Evolutionary conservation across 1,140 invertebrate species (phyloP), one percentile per base, ranked within the genome.

Genomic region (Neodiprion fabricii): DNA sequence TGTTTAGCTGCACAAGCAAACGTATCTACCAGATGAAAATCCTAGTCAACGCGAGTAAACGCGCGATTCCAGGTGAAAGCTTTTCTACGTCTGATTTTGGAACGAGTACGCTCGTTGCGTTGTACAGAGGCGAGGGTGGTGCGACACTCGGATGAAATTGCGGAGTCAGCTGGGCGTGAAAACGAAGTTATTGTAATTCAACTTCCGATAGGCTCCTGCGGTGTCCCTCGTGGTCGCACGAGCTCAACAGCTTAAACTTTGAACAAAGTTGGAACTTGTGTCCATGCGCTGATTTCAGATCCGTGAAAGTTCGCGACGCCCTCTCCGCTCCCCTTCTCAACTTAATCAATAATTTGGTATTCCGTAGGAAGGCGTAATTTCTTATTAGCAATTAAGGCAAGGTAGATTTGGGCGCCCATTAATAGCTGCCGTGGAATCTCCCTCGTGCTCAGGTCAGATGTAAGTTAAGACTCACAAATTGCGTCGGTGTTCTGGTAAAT

Each of bases 381-480:
- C 67, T 69, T 69, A 69, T 69, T 69, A 69, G 67, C 67, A 69
- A 47, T 69, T 69, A 69, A 69, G 67, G 40, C 67, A 23, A 69
- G 67, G 67, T 69, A 21, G 67, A 69, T 69, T 69, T 69, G 21
- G 21, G 67, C 9, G 67, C 11, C 67, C 67, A 69, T 69, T 69
- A 69, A 69, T 69, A 69, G 67, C 67, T 14, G 23, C 23, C 17
- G 67, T 21, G 67, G 21, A 21, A 23, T 69, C 40, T 23, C 12
- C 21, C 14, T 23, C 67, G 21, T 21, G 67, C 21, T 47, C 21
- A 69, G 67, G 67, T 69, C 67, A 69, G 40, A 69, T 69, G 67
- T 69, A 69, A 69, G 11, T 69, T 69, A 69, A 69, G 67, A 69
- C 67, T 69, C 67, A 69, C 67, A 69, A 69, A 69, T 69, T 69